Evolutionary conservation across 64 coral and sea anemone species (phyloP).

Genomic region (Exaiptasia diaphana): DNA sequence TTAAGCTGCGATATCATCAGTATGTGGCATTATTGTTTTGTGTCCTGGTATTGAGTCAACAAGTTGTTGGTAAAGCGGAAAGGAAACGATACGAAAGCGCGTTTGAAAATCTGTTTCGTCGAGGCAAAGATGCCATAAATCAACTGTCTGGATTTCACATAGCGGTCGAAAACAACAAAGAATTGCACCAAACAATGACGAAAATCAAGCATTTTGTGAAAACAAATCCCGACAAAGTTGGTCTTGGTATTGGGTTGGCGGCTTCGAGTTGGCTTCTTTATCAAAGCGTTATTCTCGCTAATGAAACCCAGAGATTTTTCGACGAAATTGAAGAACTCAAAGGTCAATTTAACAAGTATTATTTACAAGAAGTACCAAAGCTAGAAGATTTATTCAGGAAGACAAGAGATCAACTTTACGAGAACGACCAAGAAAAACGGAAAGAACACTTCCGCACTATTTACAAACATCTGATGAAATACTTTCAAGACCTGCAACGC

Average conservation of each 20-base stretch:
- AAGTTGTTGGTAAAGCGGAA: background rate
- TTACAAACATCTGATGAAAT: background rate
- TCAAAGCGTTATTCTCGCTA: background rate
- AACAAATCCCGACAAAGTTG: constrained; percentile 7
- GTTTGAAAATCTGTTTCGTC: background rate
- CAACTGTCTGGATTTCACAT: background rate
- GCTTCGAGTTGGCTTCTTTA: constrained; percentile 5
- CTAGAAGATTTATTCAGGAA: background rate
- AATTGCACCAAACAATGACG: background rate
- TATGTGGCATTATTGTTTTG: background rate
- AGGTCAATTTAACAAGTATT: background rate
- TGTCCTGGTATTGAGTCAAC: background rate
- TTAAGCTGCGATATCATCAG: background rate
- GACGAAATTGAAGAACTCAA: background rate
- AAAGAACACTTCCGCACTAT: background rate
- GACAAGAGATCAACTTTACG: background rate
- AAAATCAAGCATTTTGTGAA: background rate
- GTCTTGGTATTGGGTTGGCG: background rate
- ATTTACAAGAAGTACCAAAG: background rate
- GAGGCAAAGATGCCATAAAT: background rate
- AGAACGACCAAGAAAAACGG: background rate
- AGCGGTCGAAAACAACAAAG: background rate
- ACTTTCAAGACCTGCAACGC: background rate
- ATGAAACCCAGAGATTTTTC: background rate
- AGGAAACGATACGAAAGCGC: constrained; percentile 8